These are phyloP conservation scores for Wasmannia auropunctata DNA, from an alignment of 1,140 invertebrate genomes.

Conservation along the genomic window DNA sequence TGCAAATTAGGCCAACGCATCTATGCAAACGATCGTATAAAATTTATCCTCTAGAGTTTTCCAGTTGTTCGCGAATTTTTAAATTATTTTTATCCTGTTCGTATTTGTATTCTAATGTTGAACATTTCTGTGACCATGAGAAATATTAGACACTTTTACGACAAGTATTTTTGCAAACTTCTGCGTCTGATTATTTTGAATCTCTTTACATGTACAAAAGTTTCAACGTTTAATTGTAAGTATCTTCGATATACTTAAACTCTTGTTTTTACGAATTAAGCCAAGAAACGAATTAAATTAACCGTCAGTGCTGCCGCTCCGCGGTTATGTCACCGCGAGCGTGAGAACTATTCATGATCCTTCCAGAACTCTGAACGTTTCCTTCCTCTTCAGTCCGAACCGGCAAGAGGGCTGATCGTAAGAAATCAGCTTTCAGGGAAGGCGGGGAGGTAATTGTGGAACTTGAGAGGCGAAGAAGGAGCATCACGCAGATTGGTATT, in stretches of 20 bases:
- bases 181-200: not conserved
- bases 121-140: not conserved
- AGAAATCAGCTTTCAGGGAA: constrained; percentile 16
- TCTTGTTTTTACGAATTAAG: not conserved
- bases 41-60: constrained; percentile 7
- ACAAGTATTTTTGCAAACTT: not conserved
- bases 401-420: not conserved
- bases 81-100: not conserved
- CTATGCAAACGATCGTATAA: constrained; percentile 11
- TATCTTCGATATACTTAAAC: not conserved
- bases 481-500: constrained; percentile 39
- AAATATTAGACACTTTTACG: not conserved
- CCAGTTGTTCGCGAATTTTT: constrained; percentile 2
- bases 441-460: not conserved
- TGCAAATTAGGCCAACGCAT: constrained; percentile 51
- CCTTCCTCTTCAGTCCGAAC: not conserved
- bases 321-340: constrained; percentile 49
- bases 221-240: not conserved
- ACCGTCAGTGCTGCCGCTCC: not conserved
- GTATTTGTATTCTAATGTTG: not conserved
- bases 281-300: not conserved
- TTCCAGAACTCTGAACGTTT: constrained; percentile 6
- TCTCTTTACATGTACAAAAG: not conserved
- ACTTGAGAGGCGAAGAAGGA: constrained; percentile 23
- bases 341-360: constrained; percentile 39